phyloP scores from a whole-genome alignment of 2,888 invertebrate genomes.

The Catocala sponsa region DNA sequence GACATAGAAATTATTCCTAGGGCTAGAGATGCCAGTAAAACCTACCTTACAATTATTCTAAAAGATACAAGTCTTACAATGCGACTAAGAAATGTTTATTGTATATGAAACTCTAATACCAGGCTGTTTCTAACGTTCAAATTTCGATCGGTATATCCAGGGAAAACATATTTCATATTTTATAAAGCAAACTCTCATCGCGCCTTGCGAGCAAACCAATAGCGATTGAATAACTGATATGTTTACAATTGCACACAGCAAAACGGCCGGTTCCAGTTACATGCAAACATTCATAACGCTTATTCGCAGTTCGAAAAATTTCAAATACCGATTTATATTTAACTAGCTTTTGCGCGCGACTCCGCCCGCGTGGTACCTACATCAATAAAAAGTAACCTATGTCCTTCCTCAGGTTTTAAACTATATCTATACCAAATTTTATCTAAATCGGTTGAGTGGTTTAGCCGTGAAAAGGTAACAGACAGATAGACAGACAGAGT shows the following conservation, averaged over 20 bases:
- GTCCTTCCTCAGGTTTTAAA: too few relatives aligned
- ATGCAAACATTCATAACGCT: constrained; percentile 6
- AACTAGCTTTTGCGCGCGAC: too few relatives aligned
- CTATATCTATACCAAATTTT: too few relatives aligned
- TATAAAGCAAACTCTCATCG: constrained; percentile 8
- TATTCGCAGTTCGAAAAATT: not conserved
- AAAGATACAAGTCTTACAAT: too few relatives aligned
- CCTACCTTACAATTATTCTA: not conserved
- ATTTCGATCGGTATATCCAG: constrained; percentile 1
- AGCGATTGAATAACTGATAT: constrained; percentile 18
- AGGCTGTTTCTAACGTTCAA: constrained; percentile 1
- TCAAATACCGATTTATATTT: not conserved
- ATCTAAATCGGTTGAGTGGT: too few relatives aligned
- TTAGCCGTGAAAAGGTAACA: too few relatives aligned
- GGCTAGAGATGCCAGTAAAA: too few relatives aligned
- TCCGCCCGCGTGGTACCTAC: too few relatives aligned
- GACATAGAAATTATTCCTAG: too few relatives aligned
- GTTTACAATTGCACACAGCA: constrained; percentile 17
- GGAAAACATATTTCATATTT: constrained; percentile 18
- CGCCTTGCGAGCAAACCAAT: constrained; percentile 11
- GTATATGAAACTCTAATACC: constrained; percentile 6
- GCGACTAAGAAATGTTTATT: not conserved
- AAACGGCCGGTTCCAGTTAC: constrained; percentile 8
- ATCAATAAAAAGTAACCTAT: too few relatives aligned
- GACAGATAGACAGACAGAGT: too few relatives aligned